Evolutionary conservation across 2,888 invertebrate species (phyloP).

Genomic region (Cephus pulcher): DNA sequence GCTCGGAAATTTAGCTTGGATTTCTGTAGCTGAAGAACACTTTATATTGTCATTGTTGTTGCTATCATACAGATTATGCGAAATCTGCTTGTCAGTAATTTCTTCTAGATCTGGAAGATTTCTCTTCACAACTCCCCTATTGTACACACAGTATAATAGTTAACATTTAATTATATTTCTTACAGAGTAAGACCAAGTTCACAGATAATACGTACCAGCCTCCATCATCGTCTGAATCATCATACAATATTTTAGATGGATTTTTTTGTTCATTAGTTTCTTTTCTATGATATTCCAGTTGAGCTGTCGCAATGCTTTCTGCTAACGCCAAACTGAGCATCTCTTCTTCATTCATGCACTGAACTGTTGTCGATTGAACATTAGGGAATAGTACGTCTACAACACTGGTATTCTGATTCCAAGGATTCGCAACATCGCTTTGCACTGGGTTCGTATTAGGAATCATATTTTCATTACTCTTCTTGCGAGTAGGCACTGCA

Average conservation of each 20-base stretch:
- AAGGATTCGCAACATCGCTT: constrained; percentile 23
- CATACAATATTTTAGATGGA: neutral
- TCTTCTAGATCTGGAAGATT: constrained; percentile 28
- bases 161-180: neutral
- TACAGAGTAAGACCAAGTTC: neutral
- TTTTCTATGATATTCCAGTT: constrained; percentile 11
- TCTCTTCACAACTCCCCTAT: neutral
- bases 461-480: neutral
- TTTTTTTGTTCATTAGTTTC: neutral
- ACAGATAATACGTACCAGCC: constrained; percentile 8
- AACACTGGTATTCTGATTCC: constrained; percentile 21
- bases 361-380: constrained; percentile 17
- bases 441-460: neutral
- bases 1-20: neutral
- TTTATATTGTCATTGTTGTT: constrained; percentile 14
- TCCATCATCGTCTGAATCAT: constrained; percentile 1
- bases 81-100: constrained; percentile 6
- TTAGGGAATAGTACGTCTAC: constrained; percentile 27
- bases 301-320: constrained; percentile 29
- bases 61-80: neutral
- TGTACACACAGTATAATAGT: neutral
- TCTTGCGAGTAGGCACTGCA: neutral
- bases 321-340: constrained; percentile 24
- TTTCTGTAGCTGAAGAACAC: neutral
- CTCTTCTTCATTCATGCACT: constrained; percentile 29